Base-by-base conservation (phyloP, 2,797 vertebrate species). In the Epinephelus coioides region DNA sequence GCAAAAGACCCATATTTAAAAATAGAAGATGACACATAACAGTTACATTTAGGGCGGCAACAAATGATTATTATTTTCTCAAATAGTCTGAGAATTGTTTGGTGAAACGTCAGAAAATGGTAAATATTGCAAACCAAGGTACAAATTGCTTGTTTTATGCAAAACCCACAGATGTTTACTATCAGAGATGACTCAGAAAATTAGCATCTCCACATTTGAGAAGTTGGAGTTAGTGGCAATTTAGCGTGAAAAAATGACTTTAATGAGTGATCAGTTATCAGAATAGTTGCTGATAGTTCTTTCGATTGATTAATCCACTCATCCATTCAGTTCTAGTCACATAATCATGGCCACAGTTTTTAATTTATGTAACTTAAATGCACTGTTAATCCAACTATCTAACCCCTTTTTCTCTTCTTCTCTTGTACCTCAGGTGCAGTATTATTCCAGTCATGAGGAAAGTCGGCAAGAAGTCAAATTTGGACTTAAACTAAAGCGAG, bases 361-460 rank as follows among this genome's bases (percentile, higher is more conserved):
- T 4, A 18, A 50, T 18, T 2, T 54, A 18, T 44, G 51, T 54
- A 12, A 51, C n/a, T 53, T 57, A 44, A 18, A 44, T 43, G 2
- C 27, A 8, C 3, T 21, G 3, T 23, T 11, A 54, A 51, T 73
- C 2, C 1, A 64, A 51, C 54, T 15, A 34, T 49, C 18, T 78
- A 50, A 78, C 15, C 15, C 1, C 34, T 40, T 11, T 18, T 72
- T 62, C 62, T 83, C 40, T 43, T 34, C 5, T 6, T 44, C 0
- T 54, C 6, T 87, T 3, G 51, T 13, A 14, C 49, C 44, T 40
- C 78, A 93, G 90, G 82, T 80, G 15, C 60, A 25, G 18, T 46
- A 7, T 85, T 73, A 19, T 68, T 82, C 60, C 79, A 84, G 81
- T 84, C 88, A 90, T 88, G 92, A 90, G 59, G 79, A 82, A 82